phyloP scores from a whole-genome alignment of 1,140 invertebrate genomes.

The Plodia interpunctella region DNA sequence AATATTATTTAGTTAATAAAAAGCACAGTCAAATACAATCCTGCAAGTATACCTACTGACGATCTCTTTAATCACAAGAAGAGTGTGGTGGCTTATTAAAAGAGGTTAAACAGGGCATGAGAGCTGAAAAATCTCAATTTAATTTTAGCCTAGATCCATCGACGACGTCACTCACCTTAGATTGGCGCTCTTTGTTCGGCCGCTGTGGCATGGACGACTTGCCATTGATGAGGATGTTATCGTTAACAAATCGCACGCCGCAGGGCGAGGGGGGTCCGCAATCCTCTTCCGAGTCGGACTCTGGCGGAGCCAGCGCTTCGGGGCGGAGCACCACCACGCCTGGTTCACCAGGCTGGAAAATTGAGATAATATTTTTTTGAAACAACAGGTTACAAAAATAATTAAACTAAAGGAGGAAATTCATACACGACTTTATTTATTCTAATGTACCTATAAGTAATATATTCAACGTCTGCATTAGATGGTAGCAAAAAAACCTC shows the following conservation, averaged over 20 bases:
- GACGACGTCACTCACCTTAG: constrained; percentile 34
- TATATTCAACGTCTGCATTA: neutral
- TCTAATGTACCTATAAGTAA: no score
- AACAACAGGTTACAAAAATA: no score
- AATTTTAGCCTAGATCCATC: neutral
- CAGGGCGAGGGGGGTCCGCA: constrained; percentile 86
- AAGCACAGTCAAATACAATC: no score
- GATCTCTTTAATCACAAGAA: no score
- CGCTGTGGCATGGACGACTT: constrained; percentile 50
- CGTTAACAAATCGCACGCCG: constrained; percentile 90
- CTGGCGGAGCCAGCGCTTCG: constrained; percentile 43
- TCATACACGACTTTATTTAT: no score
- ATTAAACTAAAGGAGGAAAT: no score
- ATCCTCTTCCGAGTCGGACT: constrained; percentile 81
- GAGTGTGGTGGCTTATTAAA: no score
- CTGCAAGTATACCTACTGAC: no score
- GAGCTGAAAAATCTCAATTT: no score
- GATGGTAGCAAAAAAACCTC: no score
- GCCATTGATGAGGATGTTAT: constrained; percentile 93
- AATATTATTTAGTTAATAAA: constrained; percentile 14
- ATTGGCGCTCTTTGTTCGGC: constrained; percentile 37
- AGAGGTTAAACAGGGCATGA: no score
- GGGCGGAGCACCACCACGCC: constrained; percentile 81
- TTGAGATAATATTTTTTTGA: neutral
- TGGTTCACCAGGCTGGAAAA: constrained; percentile 81